Percentiles rank a stretch among this genome's conserved stretches.
phyloP scores from a whole-genome alignment of 2,888 invertebrate genomes.

The Drosophila subquinaria region DNA sequence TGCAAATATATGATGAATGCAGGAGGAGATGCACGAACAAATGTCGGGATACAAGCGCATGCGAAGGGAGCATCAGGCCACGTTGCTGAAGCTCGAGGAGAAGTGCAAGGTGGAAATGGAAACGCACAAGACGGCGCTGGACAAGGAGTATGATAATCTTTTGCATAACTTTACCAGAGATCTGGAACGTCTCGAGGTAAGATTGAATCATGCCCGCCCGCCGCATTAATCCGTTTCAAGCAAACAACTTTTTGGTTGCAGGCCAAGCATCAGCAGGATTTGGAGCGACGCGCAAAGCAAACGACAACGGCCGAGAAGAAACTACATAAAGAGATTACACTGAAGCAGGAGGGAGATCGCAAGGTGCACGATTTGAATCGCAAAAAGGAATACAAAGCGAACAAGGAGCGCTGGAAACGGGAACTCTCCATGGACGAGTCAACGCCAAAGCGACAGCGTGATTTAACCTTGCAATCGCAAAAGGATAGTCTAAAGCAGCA shows the following conservation, averaged over 20 bases:
- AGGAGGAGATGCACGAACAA: constrained; percentile 99
- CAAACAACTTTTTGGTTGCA: constrained; percentile 65
- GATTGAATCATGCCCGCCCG: neutral
- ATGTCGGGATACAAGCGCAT: constrained; percentile 99
- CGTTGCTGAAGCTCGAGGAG: constrained; percentile 96
- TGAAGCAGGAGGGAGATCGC: constrained; percentile 95
- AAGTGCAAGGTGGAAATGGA: constrained; percentile 98
- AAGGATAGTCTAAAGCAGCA: constrained; percentile 96
- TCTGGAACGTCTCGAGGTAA: constrained; percentile 92
- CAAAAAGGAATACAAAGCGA: constrained; percentile 98
- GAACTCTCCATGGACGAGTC: constrained; percentile 96
- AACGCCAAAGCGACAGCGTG: constrained; percentile 95
- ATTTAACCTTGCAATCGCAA: constrained; percentile 95
- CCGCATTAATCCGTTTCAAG: neutral
- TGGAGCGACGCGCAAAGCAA: constrained; percentile 93
- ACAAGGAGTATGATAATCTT: constrained; percentile 98
- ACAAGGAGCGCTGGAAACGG: constrained; percentile 98
- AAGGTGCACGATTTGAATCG: constrained; percentile 96
- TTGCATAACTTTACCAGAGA: constrained; percentile 96
- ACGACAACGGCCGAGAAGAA: constrained; percentile 96
- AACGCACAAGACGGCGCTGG: constrained; percentile 96
- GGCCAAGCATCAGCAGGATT: constrained; percentile 91
- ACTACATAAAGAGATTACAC: constrained; percentile 95
- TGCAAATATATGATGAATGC: constrained; percentile 18
- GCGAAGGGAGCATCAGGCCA: constrained; percentile 98